Percentiles rank a stretch among this genome's conserved stretches.
Conservation (phyloP, 2,113 vertebrate species). For the Tretioscincus oriximinensis region DNA sequence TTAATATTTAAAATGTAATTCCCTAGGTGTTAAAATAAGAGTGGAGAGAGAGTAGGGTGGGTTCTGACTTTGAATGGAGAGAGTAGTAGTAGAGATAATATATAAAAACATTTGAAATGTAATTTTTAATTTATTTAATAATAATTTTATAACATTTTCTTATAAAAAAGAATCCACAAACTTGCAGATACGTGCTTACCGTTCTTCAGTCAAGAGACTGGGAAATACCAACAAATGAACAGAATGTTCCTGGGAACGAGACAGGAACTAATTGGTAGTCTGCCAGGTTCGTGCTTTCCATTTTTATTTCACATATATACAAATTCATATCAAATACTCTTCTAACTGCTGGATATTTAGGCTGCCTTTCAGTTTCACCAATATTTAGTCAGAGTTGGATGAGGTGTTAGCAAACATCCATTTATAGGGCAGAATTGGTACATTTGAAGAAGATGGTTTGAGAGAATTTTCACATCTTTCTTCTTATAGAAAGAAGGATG, state of each 20-base stretch:
- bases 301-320: not conserved
- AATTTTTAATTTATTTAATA: too few species aligned
- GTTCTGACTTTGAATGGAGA: too few species aligned
- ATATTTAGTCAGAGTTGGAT: constrained; percentile 28
- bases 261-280: not conserved
- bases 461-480: constrained; percentile 27
- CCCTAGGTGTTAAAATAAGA: too few species aligned
- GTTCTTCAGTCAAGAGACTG: not conserved
- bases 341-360: constrained; percentile 5
- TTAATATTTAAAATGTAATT: too few species aligned
- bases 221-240: constrained; percentile 3
- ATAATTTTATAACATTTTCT: too few species aligned
- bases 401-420: fast-evolving
- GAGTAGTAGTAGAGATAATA: too few species aligned
- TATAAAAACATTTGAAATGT: too few species aligned
- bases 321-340: not conserved
- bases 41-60: too few species aligned
- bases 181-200: not conserved
- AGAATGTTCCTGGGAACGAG: constrained; percentile 5
- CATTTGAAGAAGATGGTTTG: constrained; percentile 26
- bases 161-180: not conserved
- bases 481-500: constrained; percentile 29
- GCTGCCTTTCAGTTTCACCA: not conserved
- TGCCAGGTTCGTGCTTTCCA: constrained; percentile 7
- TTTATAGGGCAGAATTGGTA: constrained; percentile 22